Percentiles rank a stretch among this genome's conserved stretches.
Conservation (phyloP, 2,797 vertebrate genomes). For the Halcyon badia region DNA sequence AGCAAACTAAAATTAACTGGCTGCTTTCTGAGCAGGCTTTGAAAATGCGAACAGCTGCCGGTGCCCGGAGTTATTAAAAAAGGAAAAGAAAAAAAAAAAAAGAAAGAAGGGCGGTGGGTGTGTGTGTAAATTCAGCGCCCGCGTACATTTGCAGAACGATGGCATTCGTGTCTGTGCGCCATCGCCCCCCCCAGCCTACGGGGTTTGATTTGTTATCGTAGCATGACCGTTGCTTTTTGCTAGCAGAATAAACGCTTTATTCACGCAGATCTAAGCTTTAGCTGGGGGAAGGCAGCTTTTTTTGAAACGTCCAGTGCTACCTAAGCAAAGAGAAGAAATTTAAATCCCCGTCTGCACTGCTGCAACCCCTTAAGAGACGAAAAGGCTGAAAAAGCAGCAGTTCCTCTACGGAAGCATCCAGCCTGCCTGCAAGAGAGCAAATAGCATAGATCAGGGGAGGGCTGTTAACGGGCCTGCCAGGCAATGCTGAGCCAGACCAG, state of each 20-base stretch:
- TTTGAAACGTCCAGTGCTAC: neutral
- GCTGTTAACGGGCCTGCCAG: neutral
- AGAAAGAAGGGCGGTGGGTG: neutral
- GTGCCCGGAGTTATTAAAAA: conserved; percentile 34
- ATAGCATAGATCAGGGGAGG: neutral
- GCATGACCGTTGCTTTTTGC: conserved; percentile 25
- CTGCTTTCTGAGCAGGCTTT: conserved; percentile 40
- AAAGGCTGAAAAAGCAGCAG: neutral
- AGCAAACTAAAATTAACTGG: conserved; percentile 24
- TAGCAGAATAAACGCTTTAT: conserved; percentile 29
- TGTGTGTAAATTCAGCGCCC: neutral
- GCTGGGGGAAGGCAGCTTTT: neutral
- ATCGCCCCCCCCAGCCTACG: neutral
- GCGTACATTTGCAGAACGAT: neutral
- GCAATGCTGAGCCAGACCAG: neutral
- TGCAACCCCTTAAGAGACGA: neutral
- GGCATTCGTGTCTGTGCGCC: neutral
- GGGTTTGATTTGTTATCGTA: conserved; percentile 31
- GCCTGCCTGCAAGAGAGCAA: neutral
- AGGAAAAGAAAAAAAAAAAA: neutral
- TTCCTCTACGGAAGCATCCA: neutral
- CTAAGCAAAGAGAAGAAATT: neutral
- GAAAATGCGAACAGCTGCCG: conserved; percentile 48
- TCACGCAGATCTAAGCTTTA: neutral
- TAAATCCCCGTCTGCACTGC: neutral